Percentiles rank a stretch among this genome's conserved stretches.
Evolutionary conservation across 2,797 vertebrate genomes (phyloP).

Genomic region (Coreius guichenoti): DNA sequence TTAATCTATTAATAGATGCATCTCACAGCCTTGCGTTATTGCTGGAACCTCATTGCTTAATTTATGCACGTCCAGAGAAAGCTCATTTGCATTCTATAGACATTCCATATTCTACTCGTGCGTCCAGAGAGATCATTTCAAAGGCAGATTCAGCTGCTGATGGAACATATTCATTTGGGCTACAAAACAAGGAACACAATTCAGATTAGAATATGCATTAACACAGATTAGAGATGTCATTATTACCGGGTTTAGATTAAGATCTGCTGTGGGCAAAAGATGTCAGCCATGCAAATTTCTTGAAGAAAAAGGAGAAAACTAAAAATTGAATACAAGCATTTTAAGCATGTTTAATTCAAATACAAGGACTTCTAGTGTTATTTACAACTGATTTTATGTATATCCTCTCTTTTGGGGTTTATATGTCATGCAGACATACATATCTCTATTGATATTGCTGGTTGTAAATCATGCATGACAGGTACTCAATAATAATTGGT

Average conservation of each 20-base stretch:
- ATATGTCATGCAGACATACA: conserved; percentile 69
- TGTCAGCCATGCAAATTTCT: conserved; percentile 17
- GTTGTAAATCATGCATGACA: conserved; percentile 83
- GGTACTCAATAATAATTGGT: conserved; percentile 91
- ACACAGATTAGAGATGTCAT: conserved; percentile 50
- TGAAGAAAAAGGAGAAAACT: conserved; percentile 22
- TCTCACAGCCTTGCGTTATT: conserved; percentile 79
- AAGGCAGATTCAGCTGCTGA: conserved; percentile 76
- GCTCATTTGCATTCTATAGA: conserved; percentile 81
- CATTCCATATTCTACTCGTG: conserved; percentile 73
- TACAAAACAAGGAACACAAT: conserved; percentile 62
- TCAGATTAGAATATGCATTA: conserved; percentile 52
- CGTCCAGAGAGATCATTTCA: conserved; percentile 76
- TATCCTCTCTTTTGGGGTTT: conserved; percentile 17
- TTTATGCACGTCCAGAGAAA: conserved; percentile 81
- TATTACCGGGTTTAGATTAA: conserved; percentile 46
- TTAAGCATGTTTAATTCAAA: not conserved
- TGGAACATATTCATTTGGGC: conserved; percentile 76
- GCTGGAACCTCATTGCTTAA: conserved; percentile 81
- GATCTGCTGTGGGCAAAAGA: conserved; percentile 16
- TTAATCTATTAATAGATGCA: conserved; percentile 74
- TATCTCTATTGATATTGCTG: conserved; percentile 61
- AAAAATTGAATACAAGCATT: not conserved
- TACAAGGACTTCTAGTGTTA: not conserved
- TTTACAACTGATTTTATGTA: conserved; percentile 27